Base-by-base conservation (phyloP, 2,888 invertebrate genomes). In the Lypha dubia region DNA sequence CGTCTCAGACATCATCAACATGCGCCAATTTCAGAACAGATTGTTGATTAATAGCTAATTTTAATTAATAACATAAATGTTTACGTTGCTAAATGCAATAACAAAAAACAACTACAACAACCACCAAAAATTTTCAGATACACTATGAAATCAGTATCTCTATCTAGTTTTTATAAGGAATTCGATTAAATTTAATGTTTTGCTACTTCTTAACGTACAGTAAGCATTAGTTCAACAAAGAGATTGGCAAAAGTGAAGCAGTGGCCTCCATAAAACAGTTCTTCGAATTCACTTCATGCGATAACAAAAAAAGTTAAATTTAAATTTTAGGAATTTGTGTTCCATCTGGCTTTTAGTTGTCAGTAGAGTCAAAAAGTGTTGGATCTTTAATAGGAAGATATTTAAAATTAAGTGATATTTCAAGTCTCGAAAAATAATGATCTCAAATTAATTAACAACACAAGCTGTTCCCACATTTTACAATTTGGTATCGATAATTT, bases 41-140 rank as follows among this genome's bases (percentile, higher is more conserved):
- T 76, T 84, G 63, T 81, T 86, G 86, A 86, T 86, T 84, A 84
- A 86, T 84, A 65, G 75, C 70, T 71, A 67, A 81, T 74, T 77
- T 86, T 81, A 86, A 83, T 84, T 77, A 86, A 84, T 84, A 62
- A 83, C 81, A 63, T 38, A 73, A 65, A 81, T 71, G 28, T 75
- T 71, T 79, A 51, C 60, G 17, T 53, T 63, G 53, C 44, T 56
- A 28, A 76, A 49, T 13, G 8, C 51, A 71, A 32, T 22, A 67
- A 38, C 38, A 58, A 41, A 20, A 62, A 9, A 46, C 1, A 15
- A 68, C 32, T 44, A 56, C n/a, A 63, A 53, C 6, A 38, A 35
- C 9, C n/a, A 13, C 2, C 11, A 51, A 62, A 38, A 56, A 24
- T 75, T 32, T 20, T 28, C 46, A 44, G 65, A 44, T 58, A 46